Conservation (phyloP, 2,888 invertebrate genomes). For the Pheosia gnoma region DNA sequence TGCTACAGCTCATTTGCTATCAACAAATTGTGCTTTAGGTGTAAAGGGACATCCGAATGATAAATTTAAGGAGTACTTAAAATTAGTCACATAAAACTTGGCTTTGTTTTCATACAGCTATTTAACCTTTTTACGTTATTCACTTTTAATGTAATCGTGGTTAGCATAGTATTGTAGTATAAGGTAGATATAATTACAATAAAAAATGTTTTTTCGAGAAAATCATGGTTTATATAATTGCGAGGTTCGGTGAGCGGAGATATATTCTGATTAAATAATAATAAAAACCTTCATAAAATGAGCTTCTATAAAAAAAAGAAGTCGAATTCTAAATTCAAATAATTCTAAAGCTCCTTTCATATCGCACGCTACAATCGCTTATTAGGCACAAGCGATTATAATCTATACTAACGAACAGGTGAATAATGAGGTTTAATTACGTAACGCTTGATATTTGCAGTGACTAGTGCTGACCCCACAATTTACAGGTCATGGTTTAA, state of each 20-base stretch:
- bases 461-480: conserved; percentile 29
- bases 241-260: too few species aligned
- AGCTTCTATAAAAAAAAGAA: neutral
- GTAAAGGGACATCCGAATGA: conserved; percentile 24
- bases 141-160: too few species aligned
- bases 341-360: neutral
- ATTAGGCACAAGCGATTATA: neutral
- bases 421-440: conserved; percentile 6
- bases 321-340: conserved; percentile 1
- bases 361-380: conserved; percentile 5
- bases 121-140: neutral
- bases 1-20: conserved; percentile 27
- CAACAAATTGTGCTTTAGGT: conserved; percentile 29
- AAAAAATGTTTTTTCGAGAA: too few species aligned
- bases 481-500: conserved; percentile 44
- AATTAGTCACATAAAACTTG: conserved; percentile 1
- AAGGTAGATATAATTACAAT: too few species aligned
- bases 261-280: too few species aligned
- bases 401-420: conserved; percentile 5
- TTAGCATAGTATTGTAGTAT: too few species aligned
- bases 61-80: neutral
- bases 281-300: neutral
- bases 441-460: conserved; percentile 15
- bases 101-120: neutral
- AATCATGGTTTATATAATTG: too few species aligned